Percentiles rank a stretch among this genome's conserved stretches.
phyloP scores from a whole-genome alignment of 1,140 invertebrate genomes.

The Mya arenaria region DNA sequence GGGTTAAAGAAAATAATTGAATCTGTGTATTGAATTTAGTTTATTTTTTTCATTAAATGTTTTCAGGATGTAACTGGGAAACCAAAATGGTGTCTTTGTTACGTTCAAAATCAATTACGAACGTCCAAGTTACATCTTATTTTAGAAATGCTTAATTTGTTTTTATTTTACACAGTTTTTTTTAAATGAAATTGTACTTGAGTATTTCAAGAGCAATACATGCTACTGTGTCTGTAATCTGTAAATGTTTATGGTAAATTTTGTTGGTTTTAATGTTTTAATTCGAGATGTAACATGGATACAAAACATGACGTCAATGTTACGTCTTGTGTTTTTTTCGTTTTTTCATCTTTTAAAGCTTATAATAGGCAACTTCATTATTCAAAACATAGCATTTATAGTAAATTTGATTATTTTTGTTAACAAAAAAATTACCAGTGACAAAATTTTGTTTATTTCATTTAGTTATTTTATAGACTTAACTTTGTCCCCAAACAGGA shows the following conservation, averaged over 20 bases:
- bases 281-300: conserved; percentile 21
- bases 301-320: conserved; percentile 4
- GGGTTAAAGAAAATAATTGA: background rate
- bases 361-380: background rate
- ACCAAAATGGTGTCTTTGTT: conserved; percentile 18
- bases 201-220: background rate
- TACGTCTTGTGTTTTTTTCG: conserved; percentile 6
- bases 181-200: background rate
- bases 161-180: background rate
- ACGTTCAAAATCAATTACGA: conserved; percentile 7
- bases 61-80: conserved; percentile 17
- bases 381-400: background rate
- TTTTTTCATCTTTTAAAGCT: conserved; percentile 14
- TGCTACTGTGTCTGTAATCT: background rate
- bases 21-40: conserved; percentile 1
- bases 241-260: conserved; percentile 10
- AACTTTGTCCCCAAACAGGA: background rate
- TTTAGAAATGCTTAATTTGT: background rate
- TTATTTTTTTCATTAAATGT: background rate
- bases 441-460: conserved; percentile 7
- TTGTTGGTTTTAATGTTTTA: background rate
- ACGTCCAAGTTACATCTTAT: conserved; percentile 15
- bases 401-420: background rate
- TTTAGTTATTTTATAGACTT: background rate
- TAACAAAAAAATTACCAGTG: background rate